These are phyloP conservation scores for Cotesia congregata DNA, from an alignment of 2,888 invertebrate genomes.

Conservation along the genomic window DNA sequence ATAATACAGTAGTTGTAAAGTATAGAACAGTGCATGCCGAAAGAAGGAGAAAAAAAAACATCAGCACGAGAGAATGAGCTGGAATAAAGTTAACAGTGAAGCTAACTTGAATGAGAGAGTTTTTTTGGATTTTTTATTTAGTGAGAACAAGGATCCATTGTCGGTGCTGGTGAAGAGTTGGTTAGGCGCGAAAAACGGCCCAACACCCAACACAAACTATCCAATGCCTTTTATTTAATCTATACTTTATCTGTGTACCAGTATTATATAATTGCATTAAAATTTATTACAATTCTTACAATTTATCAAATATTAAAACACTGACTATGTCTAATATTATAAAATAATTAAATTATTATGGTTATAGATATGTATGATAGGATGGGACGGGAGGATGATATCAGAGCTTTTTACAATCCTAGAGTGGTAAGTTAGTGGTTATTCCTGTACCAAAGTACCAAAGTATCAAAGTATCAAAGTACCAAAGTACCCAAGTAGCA, in stretches of 20 bases:
- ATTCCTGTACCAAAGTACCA: no score
- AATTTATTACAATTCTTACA: no score
- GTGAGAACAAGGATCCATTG: constrained; percentile 24
- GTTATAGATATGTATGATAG: no score
- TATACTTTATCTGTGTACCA: neutral
- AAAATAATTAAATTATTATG: no score
- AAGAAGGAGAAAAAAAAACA: neutral
- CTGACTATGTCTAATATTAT: no score
- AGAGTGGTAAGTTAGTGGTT: constrained; percentile 43
- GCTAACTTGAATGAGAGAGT: neutral
- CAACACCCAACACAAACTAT: neutral
- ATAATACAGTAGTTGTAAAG: neutral
- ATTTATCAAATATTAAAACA: no score
- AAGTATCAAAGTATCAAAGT: no score
- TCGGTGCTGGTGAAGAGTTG: neutral
- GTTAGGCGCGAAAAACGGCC: neutral
- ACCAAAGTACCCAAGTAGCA: constrained; percentile 38
- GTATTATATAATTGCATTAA: neutral
- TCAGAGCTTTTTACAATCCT: constrained; percentile 46
- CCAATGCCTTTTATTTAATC: neutral
- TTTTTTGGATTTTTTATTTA: constrained; percentile 18
- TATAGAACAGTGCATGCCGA: neutral
- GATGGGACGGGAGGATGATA: constrained; percentile 42
- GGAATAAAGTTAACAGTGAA: neutral
- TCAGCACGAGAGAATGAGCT: neutral